phyloP scores from a whole-genome alignment of 2,888 invertebrate genomes.

The Nysson spinosus region DNA sequence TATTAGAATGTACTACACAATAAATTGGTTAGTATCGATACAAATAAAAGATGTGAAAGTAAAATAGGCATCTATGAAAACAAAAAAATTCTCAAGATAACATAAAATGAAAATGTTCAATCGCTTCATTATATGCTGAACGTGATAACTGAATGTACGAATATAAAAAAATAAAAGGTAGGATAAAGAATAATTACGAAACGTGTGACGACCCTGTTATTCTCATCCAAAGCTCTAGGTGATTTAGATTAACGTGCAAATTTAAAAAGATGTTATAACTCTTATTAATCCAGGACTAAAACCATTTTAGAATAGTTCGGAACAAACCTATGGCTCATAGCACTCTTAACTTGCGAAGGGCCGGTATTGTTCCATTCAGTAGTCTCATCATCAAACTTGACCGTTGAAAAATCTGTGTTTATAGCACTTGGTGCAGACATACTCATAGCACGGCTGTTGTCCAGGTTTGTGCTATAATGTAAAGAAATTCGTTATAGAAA shows the following conservation, averaged over 20 bases:
- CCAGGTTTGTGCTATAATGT: slow-evolving; percentile 81
- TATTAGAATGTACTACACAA: no score
- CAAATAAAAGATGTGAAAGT: no score
- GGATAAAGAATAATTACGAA: slow-evolving; percentile 58
- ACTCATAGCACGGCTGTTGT: slow-evolving; percentile 86
- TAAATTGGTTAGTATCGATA: no score
- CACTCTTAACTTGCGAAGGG: slow-evolving; percentile 72
- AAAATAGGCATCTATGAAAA: no score
- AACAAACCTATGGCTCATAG: slow-evolving; percentile 72
- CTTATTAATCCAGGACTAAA: background rate
- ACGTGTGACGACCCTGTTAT: slow-evolving; percentile 47
- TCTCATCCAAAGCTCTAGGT: slow-evolving; percentile 48
- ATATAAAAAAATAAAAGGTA: slow-evolving; percentile 1
- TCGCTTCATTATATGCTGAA: no score
- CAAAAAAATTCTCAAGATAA: no score
- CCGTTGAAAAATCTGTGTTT: slow-evolving; percentile 85
- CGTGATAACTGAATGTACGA: background rate
- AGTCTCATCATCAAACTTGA: slow-evolving; percentile 83
- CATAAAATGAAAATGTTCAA: background rate
- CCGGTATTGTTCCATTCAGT: slow-evolving; percentile 74
- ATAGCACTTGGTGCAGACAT: slow-evolving; percentile 93
- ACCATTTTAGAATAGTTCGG: background rate
- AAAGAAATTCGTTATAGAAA: slow-evolving; percentile 16
- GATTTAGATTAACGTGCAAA: slow-evolving; percentile 62
- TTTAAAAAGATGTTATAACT: slow-evolving; percentile 30